Percentiles rank a stretch among this genome's conserved stretches.
Evolutionary conservation across 2,888 invertebrate genomes (phyloP).

Genomic region (Tetranychus truncatus): DNA sequence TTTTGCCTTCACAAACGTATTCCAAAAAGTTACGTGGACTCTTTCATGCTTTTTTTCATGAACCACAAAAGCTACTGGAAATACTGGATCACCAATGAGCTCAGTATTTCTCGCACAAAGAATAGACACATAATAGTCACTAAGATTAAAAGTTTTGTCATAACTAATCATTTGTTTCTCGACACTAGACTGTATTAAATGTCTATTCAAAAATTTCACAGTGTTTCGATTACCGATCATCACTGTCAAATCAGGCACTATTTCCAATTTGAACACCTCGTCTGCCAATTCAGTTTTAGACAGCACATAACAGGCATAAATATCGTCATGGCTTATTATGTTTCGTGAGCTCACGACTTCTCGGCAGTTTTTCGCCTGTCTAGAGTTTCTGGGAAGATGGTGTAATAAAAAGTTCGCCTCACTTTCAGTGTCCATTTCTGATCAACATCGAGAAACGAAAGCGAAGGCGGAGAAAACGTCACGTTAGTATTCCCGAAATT

Average conservation of each 20-base stretch:
- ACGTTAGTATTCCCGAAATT: too few species aligned
- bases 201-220: neutral
- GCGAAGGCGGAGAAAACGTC: too few species aligned
- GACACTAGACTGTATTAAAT: neutral
- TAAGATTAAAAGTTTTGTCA: slow-evolving; percentile 11
- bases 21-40: neutral
- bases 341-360: too few species aligned
- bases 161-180: neutral
- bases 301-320: neutral
- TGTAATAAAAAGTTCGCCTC: too few species aligned
- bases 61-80: slow-evolving; percentile 4
- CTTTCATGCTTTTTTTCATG: neutral
- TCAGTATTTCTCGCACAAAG: neutral
- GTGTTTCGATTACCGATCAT: neutral
- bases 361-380: too few species aligned
- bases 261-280: neutral
- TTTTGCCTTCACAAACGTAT: neutral
- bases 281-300: neutral
- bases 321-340: neutral
- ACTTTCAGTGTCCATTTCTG: too few species aligned
- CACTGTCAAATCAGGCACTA: neutral
- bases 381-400: too few species aligned
- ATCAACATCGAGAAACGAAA: too few species aligned
- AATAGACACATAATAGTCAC: neutral
- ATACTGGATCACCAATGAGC: slow-evolving; percentile 2